A percentile compares a stretch with the other conserved stretches of the same genome.
phyloP scores from a whole-genome alignment of 2,888 invertebrate genomes.

The Macrosiphum euphorbiae region DNA sequence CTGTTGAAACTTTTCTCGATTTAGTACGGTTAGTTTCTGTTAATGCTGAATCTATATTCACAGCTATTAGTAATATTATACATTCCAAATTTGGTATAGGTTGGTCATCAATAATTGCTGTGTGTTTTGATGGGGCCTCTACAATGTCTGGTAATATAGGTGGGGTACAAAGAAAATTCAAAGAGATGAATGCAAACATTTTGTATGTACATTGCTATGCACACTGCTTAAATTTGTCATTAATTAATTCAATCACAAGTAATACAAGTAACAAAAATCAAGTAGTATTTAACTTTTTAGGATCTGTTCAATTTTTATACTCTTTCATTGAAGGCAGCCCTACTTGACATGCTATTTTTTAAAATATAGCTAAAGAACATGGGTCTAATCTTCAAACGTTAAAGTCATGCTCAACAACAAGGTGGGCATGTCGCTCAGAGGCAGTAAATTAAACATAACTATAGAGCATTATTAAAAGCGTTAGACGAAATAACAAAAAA shows the following conservation, averaged over 20 bases:
- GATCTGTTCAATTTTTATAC: constrained; percentile 60
- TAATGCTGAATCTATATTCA: constrained; percentile 32
- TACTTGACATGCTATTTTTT: constrained; percentile 69
- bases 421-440: constrained; percentile 28
- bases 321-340: constrained; percentile 65
- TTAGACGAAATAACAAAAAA: background rate
- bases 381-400: constrained; percentile 70
- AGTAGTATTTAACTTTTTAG: constrained; percentile 51
- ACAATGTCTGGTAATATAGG: constrained; percentile 60
- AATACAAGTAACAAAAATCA: too few relatives aligned
- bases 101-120: constrained; percentile 52
- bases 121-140: constrained; percentile 63
- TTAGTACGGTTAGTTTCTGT: constrained; percentile 20
- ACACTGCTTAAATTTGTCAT: too few relatives aligned
- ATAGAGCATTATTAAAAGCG: constrained; percentile 6
- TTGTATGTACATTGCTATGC: too few relatives aligned
- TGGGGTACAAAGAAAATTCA: background rate
- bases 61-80: constrained; percentile 19
- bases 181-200: too few relatives aligned
- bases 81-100: constrained; percentile 6
- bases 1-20: background rate
- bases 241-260: too few relatives aligned
- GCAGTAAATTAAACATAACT: constrained; percentile 24
- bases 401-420: constrained; percentile 38
- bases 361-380: constrained; percentile 75